Evolutionary conservation across 2,888 invertebrate genomes (phyloP).

Genomic region (Monochamus alternatus): DNA sequence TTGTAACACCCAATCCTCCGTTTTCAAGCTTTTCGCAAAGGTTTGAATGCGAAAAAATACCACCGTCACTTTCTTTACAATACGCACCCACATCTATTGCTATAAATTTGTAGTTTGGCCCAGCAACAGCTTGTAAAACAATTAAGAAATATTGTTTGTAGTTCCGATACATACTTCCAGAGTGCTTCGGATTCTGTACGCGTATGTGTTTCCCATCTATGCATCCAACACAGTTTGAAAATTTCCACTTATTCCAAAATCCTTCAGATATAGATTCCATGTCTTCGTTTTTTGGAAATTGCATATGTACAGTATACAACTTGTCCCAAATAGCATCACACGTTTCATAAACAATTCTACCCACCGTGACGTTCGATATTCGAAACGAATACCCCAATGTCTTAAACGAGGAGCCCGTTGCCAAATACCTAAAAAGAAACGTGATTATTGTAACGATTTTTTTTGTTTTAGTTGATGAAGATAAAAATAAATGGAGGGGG

Average conservation of each 20-base stretch:
- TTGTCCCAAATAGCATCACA: conserved; percentile 37
- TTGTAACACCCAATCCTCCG: conserved; percentile 25
- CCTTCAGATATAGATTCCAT: conserved; percentile 32
- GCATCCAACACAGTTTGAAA: conserved; percentile 37
- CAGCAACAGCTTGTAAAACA: conserved; percentile 48
- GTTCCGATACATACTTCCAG: conserved; percentile 43
- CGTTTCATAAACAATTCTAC: conserved; percentile 37
- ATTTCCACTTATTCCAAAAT: conserved; percentile 40
- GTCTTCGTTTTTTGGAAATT: conserved; percentile 31
- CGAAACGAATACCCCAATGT: neutral
- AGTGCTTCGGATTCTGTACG: conserved; percentile 36
- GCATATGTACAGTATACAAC: conserved; percentile 30
- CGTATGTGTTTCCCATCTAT: conserved; percentile 41
- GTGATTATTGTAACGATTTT: neutral
- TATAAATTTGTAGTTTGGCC: conserved; percentile 45
- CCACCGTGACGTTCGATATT: conserved; percentile 33
- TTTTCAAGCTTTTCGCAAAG: conserved; percentile 40
- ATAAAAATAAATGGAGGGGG: neutral
- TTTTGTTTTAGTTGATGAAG: neutral
- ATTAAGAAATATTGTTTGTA: conserved; percentile 46
- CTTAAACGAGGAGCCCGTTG: too few species aligned
- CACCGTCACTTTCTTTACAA: conserved; percentile 48
- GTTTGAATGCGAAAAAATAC: conserved; percentile 44
- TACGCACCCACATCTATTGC: conserved; percentile 47
- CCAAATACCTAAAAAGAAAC: conserved; percentile 10